Evolutionary conservation across 2,113 vertebrate genomes (phyloP), one percentile per base, ranked within the genome.

Genomic region (Zapornia atra): DNA sequence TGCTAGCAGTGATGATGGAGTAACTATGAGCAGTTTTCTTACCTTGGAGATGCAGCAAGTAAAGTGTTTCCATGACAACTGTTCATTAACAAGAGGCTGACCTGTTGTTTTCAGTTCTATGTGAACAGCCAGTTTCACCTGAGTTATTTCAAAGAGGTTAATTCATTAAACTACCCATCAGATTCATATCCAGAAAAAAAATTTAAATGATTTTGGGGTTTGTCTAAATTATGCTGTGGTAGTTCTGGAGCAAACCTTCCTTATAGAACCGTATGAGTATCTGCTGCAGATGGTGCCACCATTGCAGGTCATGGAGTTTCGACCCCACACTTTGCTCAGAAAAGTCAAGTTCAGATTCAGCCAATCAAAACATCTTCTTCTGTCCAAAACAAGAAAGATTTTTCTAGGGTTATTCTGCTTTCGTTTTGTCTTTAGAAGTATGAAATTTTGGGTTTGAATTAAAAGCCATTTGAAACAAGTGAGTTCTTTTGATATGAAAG

Each of bases 11-110:
- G 54, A 31, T 69, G 76, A 64, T 44, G 68, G 34, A 84, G 56
- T 88, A 95, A 68, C 54, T 76, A 29, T n/a, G 15, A 93, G 61
- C 66, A 88, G 50, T 93, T 93, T 88, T 84, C 73, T 90, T 88
- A 94, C 94, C 79, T 94, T 93, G 82, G 88, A 97, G 87, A 84
- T 93, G 65, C 77, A 87, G 42, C 71, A 86, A 94, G 71, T 60
- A 82, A 82, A 93, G 95, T 29, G 93, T 97, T 98, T 79, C 96
- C 90, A 82, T 97, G 77, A 92, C 96, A 98, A 95, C 96, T 78
- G 22, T 75, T 97, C 76, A 78, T 96, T 97, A 91, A 91, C 42
- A 96, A 69, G 72, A 88, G 89, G 40, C 66, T 73, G 72, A 88
- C 80, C 34, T 92, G 50, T 75, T 95, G 72, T 72, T 96, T 91